Percentiles rank a stretch among this genome's conserved stretches.
phyloP scores from a whole-genome alignment of 2,888 invertebrate species.

The Gryllus longicercus region DNA sequence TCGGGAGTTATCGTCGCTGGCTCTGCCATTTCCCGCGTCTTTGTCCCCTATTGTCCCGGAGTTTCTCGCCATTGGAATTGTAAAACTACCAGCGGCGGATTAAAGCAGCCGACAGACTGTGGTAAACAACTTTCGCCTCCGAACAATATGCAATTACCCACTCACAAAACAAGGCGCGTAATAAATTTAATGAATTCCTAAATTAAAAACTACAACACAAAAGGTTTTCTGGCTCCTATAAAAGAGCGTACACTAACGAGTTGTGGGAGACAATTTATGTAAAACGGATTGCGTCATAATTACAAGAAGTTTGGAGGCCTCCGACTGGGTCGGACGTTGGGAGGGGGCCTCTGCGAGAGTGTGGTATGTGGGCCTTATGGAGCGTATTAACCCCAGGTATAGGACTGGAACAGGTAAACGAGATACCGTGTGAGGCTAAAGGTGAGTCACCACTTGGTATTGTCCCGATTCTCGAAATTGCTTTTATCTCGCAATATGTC shows the following conservation, averaged over 20 bases:
- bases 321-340: background rate
- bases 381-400: too few species aligned
- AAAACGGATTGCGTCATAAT: constrained; percentile 1
- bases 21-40: too few species aligned
- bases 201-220: constrained; percentile 17
- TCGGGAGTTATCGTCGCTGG: too few species aligned
- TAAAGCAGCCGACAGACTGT: background rate
- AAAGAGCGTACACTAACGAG: constrained; percentile 4
- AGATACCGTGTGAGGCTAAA: too few species aligned
- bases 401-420: too few species aligned
- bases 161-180: constrained; percentile 7
- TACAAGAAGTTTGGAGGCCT: background rate
- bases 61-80: too few species aligned
- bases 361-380: background rate
- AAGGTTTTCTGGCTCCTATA: background rate
- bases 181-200: background rate
- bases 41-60: too few species aligned
- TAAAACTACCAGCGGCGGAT: background rate
- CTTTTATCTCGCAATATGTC: too few species aligned
- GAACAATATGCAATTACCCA: background rate
- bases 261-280: background rate
- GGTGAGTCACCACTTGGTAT: too few species aligned
- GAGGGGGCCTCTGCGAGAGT: background rate
- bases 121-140: background rate
- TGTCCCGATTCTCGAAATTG: too few species aligned